A percentile compares a stretch with the other conserved stretches of the same genome.
These are phyloP conservation scores for Falco cherrug DNA, from an alignment of 2,797 vertebrate genomes.

Conservation along the genomic window DNA sequence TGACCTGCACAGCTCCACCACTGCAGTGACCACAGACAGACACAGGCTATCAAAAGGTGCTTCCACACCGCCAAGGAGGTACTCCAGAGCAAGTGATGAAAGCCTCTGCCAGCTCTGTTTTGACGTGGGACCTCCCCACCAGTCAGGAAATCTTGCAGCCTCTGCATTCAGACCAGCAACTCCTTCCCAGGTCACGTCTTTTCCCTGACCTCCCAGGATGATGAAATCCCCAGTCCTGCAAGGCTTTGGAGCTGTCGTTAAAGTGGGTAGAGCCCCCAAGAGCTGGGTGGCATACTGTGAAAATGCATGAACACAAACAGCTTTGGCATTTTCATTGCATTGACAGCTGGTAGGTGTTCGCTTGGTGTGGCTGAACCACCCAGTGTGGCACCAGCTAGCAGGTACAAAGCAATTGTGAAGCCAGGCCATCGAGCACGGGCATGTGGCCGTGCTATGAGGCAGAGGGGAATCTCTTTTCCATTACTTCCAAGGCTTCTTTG, in stretches of 20 bases:
- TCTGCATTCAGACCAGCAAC: not conserved
- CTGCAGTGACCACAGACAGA: accelerated
- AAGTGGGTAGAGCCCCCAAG: not conserved
- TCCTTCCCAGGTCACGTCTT: not conserved
- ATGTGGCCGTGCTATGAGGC: not conserved
- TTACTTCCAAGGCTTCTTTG: not conserved
- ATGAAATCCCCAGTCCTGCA: not conserved
- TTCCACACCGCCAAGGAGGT: not conserved
- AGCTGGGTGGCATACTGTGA: accelerated
- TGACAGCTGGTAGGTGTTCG: not conserved
- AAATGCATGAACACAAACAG: not conserved
- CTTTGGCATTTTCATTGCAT: not conserved
- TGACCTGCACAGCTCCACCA: not conserved
- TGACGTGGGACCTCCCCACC: not conserved
- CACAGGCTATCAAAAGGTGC: not conserved
- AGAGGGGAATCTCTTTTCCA: not conserved
- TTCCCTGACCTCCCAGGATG: not conserved
- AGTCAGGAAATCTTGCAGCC: not conserved
- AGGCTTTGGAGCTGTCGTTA: not conserved
- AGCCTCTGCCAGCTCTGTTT: not conserved
- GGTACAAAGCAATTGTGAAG: not conserved
- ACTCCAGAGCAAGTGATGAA: not conserved
- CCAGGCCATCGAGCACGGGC: not conserved
- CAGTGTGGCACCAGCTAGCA: not conserved
- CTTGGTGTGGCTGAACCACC: not conserved